Evolutionary conservation across 2,113 vertebrate genomes (phyloP).

Genomic region (Picathartes gymnocephalus): DNA sequence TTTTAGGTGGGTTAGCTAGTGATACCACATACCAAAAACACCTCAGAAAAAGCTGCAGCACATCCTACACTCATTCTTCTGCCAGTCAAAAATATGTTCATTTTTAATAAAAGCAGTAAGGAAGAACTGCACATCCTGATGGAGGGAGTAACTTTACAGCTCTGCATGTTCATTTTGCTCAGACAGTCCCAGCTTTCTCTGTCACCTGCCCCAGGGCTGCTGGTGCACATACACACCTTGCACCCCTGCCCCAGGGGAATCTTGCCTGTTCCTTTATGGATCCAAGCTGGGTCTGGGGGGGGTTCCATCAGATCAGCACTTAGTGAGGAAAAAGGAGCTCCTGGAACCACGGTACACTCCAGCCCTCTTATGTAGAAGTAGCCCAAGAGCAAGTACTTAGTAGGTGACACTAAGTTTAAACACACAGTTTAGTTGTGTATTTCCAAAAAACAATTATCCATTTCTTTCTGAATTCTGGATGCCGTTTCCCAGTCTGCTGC

Average conservation of each 20-base stretch:
- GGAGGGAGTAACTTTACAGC: not conserved
- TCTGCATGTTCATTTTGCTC: not conserved
- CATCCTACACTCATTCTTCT: not conserved
- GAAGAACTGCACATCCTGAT: not conserved
- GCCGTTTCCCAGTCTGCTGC: not conserved
- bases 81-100: not conserved
- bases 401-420: not conserved
- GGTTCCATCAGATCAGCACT: not conserved
- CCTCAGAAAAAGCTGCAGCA: not conserved
- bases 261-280: not conserved
- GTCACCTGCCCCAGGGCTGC: not conserved
- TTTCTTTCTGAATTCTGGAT: not conserved
- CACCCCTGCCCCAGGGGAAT: fast-evolving
- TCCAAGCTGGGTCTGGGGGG: not conserved
- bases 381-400: not conserved
- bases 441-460: not conserved
- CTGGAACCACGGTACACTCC: fast-evolving
- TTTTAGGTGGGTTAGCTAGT: not conserved
- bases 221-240: not conserved
- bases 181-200: too few species aligned
- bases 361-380: not conserved
- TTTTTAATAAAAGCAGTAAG: not conserved
- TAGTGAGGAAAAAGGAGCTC: not conserved
- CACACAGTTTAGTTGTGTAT: not conserved
- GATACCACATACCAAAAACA: not conserved